Evolutionary conservation across 37 sponge, comb jelly and placozoan species (phyloP), one percentile per base, ranked within the genome.

Genomic region (Mnemiopsis leidyi): DNA sequence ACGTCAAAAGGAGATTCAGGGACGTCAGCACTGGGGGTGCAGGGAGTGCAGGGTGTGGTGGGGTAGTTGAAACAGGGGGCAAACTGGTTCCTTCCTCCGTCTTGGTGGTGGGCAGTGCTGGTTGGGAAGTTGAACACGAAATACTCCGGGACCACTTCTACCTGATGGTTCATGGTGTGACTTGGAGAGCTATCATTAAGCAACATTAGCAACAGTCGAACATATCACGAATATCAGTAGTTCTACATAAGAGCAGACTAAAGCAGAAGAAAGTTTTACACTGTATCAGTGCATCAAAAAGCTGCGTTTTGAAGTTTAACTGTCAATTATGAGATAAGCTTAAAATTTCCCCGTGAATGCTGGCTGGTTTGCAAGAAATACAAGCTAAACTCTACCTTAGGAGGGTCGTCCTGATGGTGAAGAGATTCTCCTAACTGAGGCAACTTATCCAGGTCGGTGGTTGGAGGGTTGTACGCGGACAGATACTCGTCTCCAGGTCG

Each of bases 1-100:
- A 26, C 90, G 23, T 85, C 90, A 85, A 85, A 85, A 9, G 90
- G 90, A 37, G 90, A 85, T 21, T 39, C 90, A 38, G 90, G 90
- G 26, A 85, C 48, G 23, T 85, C 90, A 26, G 90, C 90, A 0
- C 61, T 23, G 29, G 90, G 61, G 48, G 61, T 85, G 90, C 37
- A 23, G 61, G 90, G 90, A 39, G 90, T 85, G 90, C 32, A 85
- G 25, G 90, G 90, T 1, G 90, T 85, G 90, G 48, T 32, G 61
- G 90, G 90, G 75, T 71, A 71, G 75, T n/a, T n/a, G 30, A 7
- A 28, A 25, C 25, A 71, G 7, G 75, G 30, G 75, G 75, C 5
- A 28, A 71, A 71, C n/a, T 71, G 30, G 21, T 48, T 5, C 13
- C 9, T 13, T 13, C 61, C 61, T 13, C n/a, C 21, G 30, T n/a